Percentiles rank a stretch among this genome's conserved stretches.
Conservation (phyloP, 1,140 invertebrate genomes). For the Trichomalopsis sarcophagae region DNA sequence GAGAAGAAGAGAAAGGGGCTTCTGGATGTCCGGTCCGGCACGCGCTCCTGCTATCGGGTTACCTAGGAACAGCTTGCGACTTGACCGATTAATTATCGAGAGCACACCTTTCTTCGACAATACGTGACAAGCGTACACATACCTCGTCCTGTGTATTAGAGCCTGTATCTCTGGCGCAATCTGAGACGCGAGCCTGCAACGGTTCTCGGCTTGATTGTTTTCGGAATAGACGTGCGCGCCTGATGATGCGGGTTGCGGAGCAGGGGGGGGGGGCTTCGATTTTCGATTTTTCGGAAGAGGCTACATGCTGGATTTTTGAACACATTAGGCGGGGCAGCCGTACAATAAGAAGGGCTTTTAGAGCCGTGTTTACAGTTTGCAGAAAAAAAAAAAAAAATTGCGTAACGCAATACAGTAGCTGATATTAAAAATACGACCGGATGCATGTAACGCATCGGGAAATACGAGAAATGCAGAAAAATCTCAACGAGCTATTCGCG, state of each 20-base stretch:
- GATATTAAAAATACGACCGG: no score
- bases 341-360: no score
- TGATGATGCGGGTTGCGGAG: background rate
- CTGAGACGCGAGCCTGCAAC: background rate
- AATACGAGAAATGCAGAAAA: no score
- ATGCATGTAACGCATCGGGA: no score
- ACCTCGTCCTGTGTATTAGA: no score
- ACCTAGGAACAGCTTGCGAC: slow-evolving; percentile 36
- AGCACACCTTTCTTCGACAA: background rate
- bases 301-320: background rate
- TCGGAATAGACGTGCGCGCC: background rate
- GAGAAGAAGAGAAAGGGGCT: slow-evolving; percentile 13
- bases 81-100: slow-evolving; percentile 36
- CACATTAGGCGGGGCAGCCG: no score
- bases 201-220: background rate
- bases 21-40: slow-evolving; percentile 48
- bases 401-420: no score
- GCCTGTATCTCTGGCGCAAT: background rate
- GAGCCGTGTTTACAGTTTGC: no score
- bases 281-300: background rate
- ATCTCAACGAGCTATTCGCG: no score
- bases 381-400: no score
- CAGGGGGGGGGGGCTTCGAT: background rate
- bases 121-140: no score
- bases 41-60: slow-evolving; percentile 36